Evolutionary conservation across 1,140 invertebrate genomes (phyloP).

Genomic region (Pantala flavescens): DNA sequence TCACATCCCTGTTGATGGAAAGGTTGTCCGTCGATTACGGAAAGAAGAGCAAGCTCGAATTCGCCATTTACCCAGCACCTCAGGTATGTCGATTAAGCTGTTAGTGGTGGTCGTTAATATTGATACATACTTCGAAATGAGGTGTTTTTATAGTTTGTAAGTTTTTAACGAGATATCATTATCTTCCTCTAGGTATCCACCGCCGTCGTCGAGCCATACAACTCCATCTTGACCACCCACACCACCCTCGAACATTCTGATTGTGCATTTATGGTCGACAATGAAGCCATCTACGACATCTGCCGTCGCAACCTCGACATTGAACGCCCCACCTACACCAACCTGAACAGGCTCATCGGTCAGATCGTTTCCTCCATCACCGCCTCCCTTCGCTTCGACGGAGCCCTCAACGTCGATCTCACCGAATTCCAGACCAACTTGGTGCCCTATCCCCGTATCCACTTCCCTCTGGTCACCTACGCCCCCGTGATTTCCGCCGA

Average conservation of each 20-base stretch:
- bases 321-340: conserved; percentile 70
- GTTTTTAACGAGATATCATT: conserved; percentile 32
- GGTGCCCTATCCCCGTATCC: conserved; percentile 74
- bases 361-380: conserved; percentile 82
- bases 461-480: conserved; percentile 75
- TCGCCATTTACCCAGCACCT: conserved; percentile 81
- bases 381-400: conserved; percentile 79
- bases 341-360: conserved; percentile 67
- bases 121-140: not conserved
- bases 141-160: not conserved
- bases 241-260: conserved; percentile 74
- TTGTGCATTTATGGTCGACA: conserved; percentile 82
- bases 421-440: conserved; percentile 86
- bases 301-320: conserved; percentile 81
- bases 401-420: conserved; percentile 77
- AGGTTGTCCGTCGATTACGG: conserved; percentile 79
- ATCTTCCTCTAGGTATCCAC: conserved; percentile 48
- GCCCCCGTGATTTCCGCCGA: conserved; percentile 75
- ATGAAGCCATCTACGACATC: conserved; percentile 87
- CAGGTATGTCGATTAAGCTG: conserved; percentile 49
- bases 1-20: conserved; percentile 80
- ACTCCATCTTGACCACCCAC: conserved; percentile 70
- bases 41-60: conserved; percentile 82
- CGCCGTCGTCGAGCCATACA: conserved; percentile 85
- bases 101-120: not conserved